These are phyloP conservation scores for Motacilla alba DNA, from an alignment of 2,113 vertebrate species.

Conservation along the genomic window DNA sequence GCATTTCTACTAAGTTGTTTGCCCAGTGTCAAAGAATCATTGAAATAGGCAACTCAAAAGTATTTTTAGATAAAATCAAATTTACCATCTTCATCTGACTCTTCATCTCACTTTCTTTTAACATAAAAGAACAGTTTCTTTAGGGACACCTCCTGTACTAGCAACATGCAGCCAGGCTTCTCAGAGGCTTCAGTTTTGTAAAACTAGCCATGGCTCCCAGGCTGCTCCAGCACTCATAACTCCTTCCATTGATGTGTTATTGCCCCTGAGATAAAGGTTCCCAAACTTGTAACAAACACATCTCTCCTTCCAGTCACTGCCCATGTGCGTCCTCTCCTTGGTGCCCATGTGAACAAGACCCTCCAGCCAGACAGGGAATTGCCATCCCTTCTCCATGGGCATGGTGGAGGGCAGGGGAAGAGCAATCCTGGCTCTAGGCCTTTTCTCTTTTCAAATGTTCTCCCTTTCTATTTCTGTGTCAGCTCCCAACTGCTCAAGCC, in stretches of 20 bases:
- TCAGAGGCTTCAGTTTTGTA: background rate
- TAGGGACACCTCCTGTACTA: background rate
- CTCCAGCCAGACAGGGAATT: background rate
- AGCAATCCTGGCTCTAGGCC: background rate
- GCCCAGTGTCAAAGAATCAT: background rate
- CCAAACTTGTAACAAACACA: background rate
- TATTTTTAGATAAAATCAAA: background rate
- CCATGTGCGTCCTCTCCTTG: background rate
- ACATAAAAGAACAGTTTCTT: background rate
- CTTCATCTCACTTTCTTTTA: background rate
- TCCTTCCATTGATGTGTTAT: rapidly evolving
- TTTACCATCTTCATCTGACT: background rate
- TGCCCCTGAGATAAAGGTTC: background rate
- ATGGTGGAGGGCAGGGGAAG: background rate
- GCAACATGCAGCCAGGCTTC: background rate
- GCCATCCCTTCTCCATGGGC: rapidly evolving
- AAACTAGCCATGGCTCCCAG: background rate
- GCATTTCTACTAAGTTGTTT: background rate
- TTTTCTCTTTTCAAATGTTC: background rate
- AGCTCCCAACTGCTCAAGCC: background rate
- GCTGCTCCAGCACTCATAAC: background rate
- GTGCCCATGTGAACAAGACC: background rate
- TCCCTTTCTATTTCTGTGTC: background rate
- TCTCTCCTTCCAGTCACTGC: background rate
- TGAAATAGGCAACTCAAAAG: background rate